Evolutionary conservation across 2,888 invertebrate species (phyloP), one percentile per base, ranked within the genome.

Genomic region (Drosophila monieri): DNA sequence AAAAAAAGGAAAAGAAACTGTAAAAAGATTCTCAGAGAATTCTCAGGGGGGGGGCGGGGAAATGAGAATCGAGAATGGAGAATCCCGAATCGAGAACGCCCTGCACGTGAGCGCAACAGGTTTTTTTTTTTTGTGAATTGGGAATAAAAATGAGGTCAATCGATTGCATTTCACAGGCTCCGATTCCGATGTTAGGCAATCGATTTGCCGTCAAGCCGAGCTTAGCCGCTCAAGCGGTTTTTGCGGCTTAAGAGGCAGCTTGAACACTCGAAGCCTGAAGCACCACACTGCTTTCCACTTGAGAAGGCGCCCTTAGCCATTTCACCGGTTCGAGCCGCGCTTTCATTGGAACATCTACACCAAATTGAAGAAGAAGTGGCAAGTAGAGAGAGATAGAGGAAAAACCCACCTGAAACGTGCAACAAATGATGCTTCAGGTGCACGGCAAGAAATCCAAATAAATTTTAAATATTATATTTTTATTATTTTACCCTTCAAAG

Each of bases 341-440:
- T 85, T 81, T 73, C 79, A 60, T 75, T 68, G 68, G 56, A 72
- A 73, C 59, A 62, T 18, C 1, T 53, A 46, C 55, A 43, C 6
- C 14, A 48, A 21, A 35, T 23, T 27, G 21, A 32, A 52, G 21
- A 32, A 52, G 48, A 67, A n/a, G 47, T 43, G 66, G 66, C 65
- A 41, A 47, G 61, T 23, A 0, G 21, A 23, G 21, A 23, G 21
- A 23, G 14, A 27, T 18, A 39, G 25, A 30, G 51, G 55, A n/a
- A 57, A 58, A 74, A 52, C 69, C 47, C 81, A 80, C 62, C 87
- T 84, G 73, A 84, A 77, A 75, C 73, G 54, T 80, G 87, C 80
- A 80, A 66, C 78, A 79, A 68, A 44, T 53, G 69, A 73, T 73
- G 74, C 68, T 57, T 30, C 60, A 41, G 60, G 39, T 61, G 23